phyloP scores from a whole-genome alignment of 1,140 invertebrate genomes.

The Ceratosolen solmsi region DNA sequence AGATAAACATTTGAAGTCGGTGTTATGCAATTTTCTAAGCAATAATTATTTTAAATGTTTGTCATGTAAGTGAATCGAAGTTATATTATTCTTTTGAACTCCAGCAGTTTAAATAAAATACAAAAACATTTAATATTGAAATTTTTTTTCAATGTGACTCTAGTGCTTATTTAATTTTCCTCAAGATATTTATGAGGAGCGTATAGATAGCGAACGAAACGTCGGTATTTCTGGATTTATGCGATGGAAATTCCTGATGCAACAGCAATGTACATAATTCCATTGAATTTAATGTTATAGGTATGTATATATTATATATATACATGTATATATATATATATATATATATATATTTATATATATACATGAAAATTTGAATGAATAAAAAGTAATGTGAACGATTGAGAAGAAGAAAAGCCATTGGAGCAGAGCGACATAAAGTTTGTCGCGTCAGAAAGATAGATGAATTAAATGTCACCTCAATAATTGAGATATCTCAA shows the following conservation, averaged over 20 bases:
- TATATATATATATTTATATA: no score
- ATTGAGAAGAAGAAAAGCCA: background rate
- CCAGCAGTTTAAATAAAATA: no score
- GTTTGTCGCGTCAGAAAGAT: background rate
- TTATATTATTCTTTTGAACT: no score
- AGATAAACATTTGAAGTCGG: background rate
- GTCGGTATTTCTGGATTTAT: background rate
- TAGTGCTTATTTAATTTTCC: background rate
- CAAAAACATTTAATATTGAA: no score
- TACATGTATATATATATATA: no score
- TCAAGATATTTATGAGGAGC: background rate
- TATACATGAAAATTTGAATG: background rate
- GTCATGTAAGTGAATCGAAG: no score
- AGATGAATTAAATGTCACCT: background rate
- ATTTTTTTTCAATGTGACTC: background rate
- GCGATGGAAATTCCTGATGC: background rate
- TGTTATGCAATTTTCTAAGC: background rate
- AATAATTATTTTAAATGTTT: background rate
- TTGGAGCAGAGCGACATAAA: background rate
- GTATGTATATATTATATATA: no score
- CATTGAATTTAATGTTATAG: background rate
- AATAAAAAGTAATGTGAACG: background rate
- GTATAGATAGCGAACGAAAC: background rate
- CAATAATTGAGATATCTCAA: background rate
- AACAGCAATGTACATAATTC: background rate